phyloP scores from a whole-genome alignment of 2,888 invertebrate species.

The Tiphia femorata region DNA sequence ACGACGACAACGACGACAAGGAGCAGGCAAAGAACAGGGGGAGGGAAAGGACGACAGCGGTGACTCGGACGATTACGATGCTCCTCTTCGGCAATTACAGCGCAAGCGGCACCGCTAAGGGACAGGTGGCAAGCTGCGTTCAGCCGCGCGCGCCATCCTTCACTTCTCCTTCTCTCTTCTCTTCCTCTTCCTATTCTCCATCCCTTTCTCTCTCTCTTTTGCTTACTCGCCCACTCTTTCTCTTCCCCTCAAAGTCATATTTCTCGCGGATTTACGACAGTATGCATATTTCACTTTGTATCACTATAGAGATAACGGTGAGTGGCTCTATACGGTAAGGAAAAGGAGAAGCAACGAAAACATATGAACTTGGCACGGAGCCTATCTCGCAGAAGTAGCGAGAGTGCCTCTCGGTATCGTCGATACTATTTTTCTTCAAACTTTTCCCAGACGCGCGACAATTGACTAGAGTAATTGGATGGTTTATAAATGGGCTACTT shows the following conservation, averaged over 20 bases:
- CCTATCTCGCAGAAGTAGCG: constrained; percentile 2
- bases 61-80: constrained; percentile 37
- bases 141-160: constrained; percentile 23
- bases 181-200: constrained; percentile 15
- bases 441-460: no score
- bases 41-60: no score
- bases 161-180: constrained; percentile 7
- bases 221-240: neutral
- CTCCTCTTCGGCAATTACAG: constrained; percentile 57
- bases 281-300: constrained; percentile 27
- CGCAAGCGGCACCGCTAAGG: constrained; percentile 50
- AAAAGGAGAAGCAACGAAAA: no score
- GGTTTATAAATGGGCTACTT: no score
- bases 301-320: no score
- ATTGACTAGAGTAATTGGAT: no score
- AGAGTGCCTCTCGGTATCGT: neutral
- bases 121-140: constrained; percentile 54
- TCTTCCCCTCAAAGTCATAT: constrained; percentile 16
- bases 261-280: constrained; percentile 34
- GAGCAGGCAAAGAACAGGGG: no score
- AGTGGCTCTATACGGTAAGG: no score
- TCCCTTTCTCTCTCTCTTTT: constrained; percentile 14
- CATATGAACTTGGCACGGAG: no score
- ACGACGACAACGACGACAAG: constrained; percentile 38
- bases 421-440: neutral